Base-by-base conservation (phyloP, 2,797 vertebrate species). In the Ataeniobius toweri region DNA sequence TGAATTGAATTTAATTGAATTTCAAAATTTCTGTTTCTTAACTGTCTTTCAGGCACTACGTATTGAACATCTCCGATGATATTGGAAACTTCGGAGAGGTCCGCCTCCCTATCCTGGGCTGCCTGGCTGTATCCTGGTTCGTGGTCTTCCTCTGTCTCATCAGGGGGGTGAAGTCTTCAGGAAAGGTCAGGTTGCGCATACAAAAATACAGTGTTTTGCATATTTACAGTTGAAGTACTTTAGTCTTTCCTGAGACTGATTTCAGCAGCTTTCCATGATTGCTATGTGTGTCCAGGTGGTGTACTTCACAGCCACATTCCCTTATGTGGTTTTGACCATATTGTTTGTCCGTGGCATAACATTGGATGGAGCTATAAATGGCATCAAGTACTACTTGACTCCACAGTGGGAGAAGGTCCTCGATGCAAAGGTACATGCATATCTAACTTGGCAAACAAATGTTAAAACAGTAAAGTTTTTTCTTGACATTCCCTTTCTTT, bases 141-240 rank as follows among this genome's bases (percentile, higher is more conserved):
- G 97, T 99, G 0, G 98, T 99, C 85, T 99, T 99, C 93, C 97
- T 99, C 89, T 99, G 98, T 93, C 98, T 99, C 91, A 97, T 99
- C 93, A 96, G 95, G 81, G 98, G 98, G 0, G 98, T 99, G 87
- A 99, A 99, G 92, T 99, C 98, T 72, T 99, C 98, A 2, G 98
- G 98, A 88, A 99, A 99, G 96, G 98, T 97, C 93, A 94, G 94
- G 51, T 2, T 56, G 46, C 58, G 71, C 61, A 73, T 31, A 41
- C 22, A 74, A 28, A 77, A 56, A 18, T 13, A 50, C 5, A n/a
- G 61, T 55, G 46, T 46, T 56, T 41, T 46, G n/a, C 68, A 44
- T 31, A 26, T 63, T 75, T 44, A 3, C 36, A 20, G 59, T 36
- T 39, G 36, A 67, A 51, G 59, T 14, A 18, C 73, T 50, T 67